These are phyloP conservation scores for Mongoloraphidia duomilia DNA, from an alignment of 2,888 invertebrate species.

Conservation along the genomic window DNA sequence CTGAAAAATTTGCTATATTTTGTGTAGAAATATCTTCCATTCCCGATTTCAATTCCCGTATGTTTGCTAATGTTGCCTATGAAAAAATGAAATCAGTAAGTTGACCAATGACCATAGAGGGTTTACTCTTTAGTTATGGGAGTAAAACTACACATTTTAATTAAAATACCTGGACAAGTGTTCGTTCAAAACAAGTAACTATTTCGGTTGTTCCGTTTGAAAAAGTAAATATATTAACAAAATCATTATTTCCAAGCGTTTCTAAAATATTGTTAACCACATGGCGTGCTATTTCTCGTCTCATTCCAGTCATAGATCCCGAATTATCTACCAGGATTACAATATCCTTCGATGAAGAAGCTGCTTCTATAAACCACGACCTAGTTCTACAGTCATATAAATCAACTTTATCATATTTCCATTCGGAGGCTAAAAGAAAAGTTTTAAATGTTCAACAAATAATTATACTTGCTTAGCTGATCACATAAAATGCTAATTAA, in stretches of 20 bases:
- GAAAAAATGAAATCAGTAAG: conserved; percentile 20
- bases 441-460: not conserved
- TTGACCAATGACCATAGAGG: not conserved
- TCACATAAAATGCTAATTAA: no score
- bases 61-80: conserved; percentile 73
- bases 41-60: conserved; percentile 66
- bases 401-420: conserved; percentile 72
- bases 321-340: conserved; percentile 51
- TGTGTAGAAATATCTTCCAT: conserved; percentile 66
- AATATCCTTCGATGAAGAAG: conserved; percentile 92
- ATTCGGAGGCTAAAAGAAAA: conserved; percentile 49
- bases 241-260: conserved; percentile 94
- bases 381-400: conserved; percentile 90
- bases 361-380: conserved; percentile 96
- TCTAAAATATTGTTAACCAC: conserved; percentile 82
- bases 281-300: conserved; percentile 80
- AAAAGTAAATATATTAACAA: conserved; percentile 92
- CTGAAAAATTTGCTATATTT: conserved; percentile 87
- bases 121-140: not conserved
- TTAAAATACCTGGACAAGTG: conserved; percentile 67
- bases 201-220: conserved; percentile 65
- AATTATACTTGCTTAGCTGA: no score
- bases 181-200: conserved; percentile 79
- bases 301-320: conserved; percentile 51
- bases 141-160: not conserved